Conservation (phyloP, 2,113 vertebrate species). For the Vimba vimba region DNA sequence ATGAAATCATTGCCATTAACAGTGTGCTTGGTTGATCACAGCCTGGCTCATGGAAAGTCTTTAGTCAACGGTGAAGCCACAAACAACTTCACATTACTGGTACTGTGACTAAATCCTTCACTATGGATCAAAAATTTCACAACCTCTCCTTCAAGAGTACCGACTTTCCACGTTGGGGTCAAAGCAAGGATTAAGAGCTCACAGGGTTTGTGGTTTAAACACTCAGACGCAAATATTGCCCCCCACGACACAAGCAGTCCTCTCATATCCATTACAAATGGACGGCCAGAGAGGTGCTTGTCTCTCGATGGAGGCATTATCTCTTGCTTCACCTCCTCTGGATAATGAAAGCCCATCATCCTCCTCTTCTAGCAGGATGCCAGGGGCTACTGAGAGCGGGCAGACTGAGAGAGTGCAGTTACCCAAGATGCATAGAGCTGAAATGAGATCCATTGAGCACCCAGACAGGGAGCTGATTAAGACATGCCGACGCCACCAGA, state of each 20-base stretch:
- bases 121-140: constrained; percentile 41
- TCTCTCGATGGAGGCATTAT: constrained; percentile 20
- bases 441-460: constrained; percentile 78
- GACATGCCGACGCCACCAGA: constrained; percentile 80
- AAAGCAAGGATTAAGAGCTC: background rate
- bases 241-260: constrained; percentile 24
- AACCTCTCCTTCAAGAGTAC: constrained; percentile 11
- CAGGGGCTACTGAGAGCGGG: constrained; percentile 39
- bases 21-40: constrained; percentile 57
- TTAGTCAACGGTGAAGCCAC: constrained; percentile 49
- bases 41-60: constrained; percentile 40
- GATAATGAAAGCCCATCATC: constrained; percentile 57
- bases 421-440: constrained; percentile 76
- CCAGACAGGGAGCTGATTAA: constrained; percentile 81
- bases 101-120: constrained; percentile 47
- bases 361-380: constrained; percentile 52
- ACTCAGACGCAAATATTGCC: constrained; percentile 36
- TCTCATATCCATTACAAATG: constrained; percentile 32
- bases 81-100: constrained; percentile 53
- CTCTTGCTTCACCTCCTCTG: constrained; percentile 25
- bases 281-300: background rate
- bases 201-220: constrained; percentile 13
- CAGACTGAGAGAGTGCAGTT: constrained; percentile 63
- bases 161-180: background rate
- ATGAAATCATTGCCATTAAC: constrained; percentile 69